Base-by-base conservation (phyloP, 2,888 invertebrate genomes). In the Orgyia antiqua region DNA sequence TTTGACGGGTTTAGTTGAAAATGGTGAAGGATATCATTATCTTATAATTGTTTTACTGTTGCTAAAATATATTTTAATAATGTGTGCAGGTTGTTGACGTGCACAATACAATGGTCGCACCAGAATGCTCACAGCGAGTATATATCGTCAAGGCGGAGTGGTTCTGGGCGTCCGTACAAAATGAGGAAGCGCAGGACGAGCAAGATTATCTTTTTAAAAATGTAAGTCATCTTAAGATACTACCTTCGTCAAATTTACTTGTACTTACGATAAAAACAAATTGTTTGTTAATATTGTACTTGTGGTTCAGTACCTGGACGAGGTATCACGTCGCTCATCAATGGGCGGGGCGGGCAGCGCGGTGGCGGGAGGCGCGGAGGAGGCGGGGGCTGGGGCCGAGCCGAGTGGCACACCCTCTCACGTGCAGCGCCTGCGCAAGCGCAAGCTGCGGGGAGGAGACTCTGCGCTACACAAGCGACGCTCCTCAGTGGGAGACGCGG, bases 141-240 rank as follows among this genome's bases (percentile, higher is more conserved):
- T 92, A 92, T 68, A 88, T 96, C 43, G 93, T 96, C 31, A 95
- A 94, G 77, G 94, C 94, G 4, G 96, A 98, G 87, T 98, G 98
- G 98, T 98, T 98, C 83, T 99, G 98, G 98, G 95, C 95, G 20
- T 97, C 97, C 27, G 95, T 98, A 41, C 98, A 98, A 82, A 96
- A 98, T 87, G 96, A 97, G 61, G 94, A 94, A 47, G 94, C 95
- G 58, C 95, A 96, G 40, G 94, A 94, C 62, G 98, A 98, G 74
- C 91, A 92, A 65, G 93, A 97, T 51, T 97, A 97, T 80, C 88
- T 93, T 10, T 95, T 95, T 64, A 93, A 94, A 77, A 93, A 94
- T 77, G 94, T 94, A 87, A 91, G 91, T 88, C n/a, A 29, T 10
- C 10, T 29, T 29, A 6, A 4, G 15, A 4, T 15, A 15, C n/a